phyloP scores from a whole-genome alignment of 2,113 vertebrate species.

The Boulengeromyrus knoepffleri region DNA sequence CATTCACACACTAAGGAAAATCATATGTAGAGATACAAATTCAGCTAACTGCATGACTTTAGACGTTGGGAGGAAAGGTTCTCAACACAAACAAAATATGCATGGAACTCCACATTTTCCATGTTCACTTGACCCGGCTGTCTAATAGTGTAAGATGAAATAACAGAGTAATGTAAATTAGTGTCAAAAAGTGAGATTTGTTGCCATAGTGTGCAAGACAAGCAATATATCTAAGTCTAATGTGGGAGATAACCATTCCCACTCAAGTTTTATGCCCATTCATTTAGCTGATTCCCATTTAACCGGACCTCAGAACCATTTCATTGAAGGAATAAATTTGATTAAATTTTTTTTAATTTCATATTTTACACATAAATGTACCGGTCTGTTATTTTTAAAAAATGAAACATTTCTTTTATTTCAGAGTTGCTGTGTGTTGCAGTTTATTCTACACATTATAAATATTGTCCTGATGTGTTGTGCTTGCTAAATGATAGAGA shows the following conservation, averaged over 20 bases:
- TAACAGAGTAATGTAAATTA: not conserved
- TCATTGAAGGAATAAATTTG: not conserved
- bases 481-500: not conserved
- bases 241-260: not conserved
- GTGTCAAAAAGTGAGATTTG: not conserved
- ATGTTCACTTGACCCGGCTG: not conserved
- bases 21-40: not conserved
- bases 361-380: not conserved
- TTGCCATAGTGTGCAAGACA: not conserved
- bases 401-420: not conserved
- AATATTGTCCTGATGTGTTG: not conserved
- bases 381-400: not conserved
- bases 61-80: not conserved
- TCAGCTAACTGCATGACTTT: not conserved
- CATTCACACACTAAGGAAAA: not conserved
- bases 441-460: not conserved
- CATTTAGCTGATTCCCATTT: not conserved
- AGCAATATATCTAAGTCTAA: not conserved
- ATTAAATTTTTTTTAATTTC: not conserved
- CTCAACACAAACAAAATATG: not conserved
- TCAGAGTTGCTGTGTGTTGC: not conserved
- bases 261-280: not conserved
- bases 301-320: not conserved
- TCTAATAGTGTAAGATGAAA: not conserved
- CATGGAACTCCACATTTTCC: not conserved